Evolutionary conservation across 1,140 invertebrate species (phyloP).

Genomic region (Contarinia nasturtii): DNA sequence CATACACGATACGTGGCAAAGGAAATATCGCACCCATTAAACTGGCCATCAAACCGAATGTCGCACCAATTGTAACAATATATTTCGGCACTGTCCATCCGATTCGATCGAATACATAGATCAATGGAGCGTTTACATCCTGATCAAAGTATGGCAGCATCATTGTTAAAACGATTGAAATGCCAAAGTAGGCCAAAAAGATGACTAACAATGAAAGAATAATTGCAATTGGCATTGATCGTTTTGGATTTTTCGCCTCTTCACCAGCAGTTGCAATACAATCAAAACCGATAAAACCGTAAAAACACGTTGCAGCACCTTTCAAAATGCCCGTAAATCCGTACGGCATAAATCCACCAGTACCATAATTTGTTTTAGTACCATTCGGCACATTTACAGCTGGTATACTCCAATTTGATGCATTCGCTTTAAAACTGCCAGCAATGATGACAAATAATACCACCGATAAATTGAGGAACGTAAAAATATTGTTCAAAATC

Average conservation of each 20-base stretch:
- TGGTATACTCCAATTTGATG: conserved; percentile 46
- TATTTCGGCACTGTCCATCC: conserved; percentile 50
- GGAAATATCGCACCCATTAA: conserved; percentile 81
- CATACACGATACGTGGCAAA: conserved; percentile 68
- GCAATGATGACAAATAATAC: conserved; percentile 57
- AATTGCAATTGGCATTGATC: conserved; percentile 75
- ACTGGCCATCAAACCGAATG: conserved; percentile 58
- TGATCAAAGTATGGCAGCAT: conserved; percentile 79
- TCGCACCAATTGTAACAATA: conserved; percentile 71
- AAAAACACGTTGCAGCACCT: conserved; percentile 78
- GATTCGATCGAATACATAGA: conserved; percentile 54
- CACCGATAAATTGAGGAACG: conserved; percentile 51
- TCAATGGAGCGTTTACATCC: conserved; percentile 67
- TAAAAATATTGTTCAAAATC: conserved; percentile 60
- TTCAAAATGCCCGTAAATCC: conserved; percentile 58
- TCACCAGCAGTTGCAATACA: conserved; percentile 64
- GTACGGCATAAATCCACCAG: conserved; percentile 66
- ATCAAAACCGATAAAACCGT: conserved; percentile 82
- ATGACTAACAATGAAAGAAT: conserved; percentile 61
- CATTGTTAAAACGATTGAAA: conserved; percentile 72
- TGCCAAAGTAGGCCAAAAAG: conserved; percentile 73
- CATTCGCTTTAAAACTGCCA: conserved; percentile 42
- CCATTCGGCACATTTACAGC: conserved; percentile 33
- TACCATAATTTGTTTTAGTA: conserved; percentile 36
- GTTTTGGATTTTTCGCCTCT: conserved; percentile 75